phyloP scores from a whole-genome alignment of 2,797 vertebrate species.

The Hippoglossus hippoglossus region DNA sequence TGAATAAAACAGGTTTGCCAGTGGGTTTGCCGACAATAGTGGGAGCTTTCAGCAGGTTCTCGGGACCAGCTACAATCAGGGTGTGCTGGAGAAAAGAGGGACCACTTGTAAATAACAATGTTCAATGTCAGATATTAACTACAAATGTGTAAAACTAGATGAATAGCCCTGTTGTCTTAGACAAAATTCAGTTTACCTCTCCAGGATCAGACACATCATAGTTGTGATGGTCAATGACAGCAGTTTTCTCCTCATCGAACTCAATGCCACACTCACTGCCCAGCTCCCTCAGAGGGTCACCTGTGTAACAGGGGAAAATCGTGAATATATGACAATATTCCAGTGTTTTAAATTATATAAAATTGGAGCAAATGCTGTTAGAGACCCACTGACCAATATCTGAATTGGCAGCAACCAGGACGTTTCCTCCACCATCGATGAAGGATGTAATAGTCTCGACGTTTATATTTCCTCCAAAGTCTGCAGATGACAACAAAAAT shows the following conservation, averaged over 20 bases:
- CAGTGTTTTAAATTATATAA: neutral
- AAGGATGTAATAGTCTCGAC: conserved; percentile 96
- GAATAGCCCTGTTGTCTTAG: neutral
- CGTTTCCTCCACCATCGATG: conserved; percentile 95
- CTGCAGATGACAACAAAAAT: conserved; percentile 74
- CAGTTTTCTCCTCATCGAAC: conserved; percentile 97
- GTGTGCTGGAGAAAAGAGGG: conserved; percentile 86
- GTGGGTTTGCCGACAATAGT: conserved; percentile 93
- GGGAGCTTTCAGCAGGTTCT: conserved; percentile 95
- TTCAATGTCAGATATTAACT: neutral
- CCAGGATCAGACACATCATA: conserved; percentile 94
- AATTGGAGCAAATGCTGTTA: neutral
- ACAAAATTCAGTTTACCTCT: conserved; percentile 84
- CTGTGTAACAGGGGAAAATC: conserved; percentile 72
- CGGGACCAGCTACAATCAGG: conserved; percentile 91
- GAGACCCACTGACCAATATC: conserved; percentile 89
- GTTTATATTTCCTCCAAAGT: conserved; percentile 98
- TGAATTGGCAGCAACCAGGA: conserved; percentile 93
- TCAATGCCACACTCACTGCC: conserved; percentile 98
- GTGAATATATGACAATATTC: neutral
- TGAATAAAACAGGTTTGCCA: conserved; percentile 92
- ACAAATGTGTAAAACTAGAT: neutral
- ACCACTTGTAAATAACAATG: conserved; percentile 23
- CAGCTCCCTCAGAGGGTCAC: conserved; percentile 95
- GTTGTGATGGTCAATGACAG: conserved; percentile 97